Evolutionary conservation across 2,113 vertebrate genomes (phyloP), one percentile per base, ranked within the genome.

Genomic region (Montifringilla adamsi): DNA sequence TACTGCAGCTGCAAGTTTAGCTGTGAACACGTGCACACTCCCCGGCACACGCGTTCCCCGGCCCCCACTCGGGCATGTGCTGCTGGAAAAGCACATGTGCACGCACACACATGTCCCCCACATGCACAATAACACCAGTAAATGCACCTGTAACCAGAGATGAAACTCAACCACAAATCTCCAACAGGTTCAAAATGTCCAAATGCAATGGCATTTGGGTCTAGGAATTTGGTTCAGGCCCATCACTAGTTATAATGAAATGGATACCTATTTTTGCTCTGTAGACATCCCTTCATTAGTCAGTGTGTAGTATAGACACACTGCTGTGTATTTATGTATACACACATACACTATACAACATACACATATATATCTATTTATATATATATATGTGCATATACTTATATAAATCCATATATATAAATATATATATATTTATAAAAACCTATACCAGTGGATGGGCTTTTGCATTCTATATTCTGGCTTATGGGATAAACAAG

Each of bases 381-480:
- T 93, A 59, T 77, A 77, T 60, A 84, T 78, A 76, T 90, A 50
- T 74, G 77, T 89, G 92, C 63, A 91, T 85, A 87, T 82, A 67
- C 41, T 79, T 85, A 52, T 87, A 92, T 75, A 94, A 91, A 94
- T 75, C 74, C 56, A 85, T 24, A 93, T 74, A 87, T 83, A 93
- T 73, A 96, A 59, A 94, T 77, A 64, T 66, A 59, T 66, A 59
- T 62, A 20, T 77, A 70, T 94, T 49, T 52, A 77, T 52, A 64
- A 60, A 58, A 50, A n/a, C 9, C 59, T 93, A 85, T 59, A 90
- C 68, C 92, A 93, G 68, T 95, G 83, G 67, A 91, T 90, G 89
- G 84, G 78, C 30, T 95, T 93, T 90, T 91, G 90, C 49, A 81
- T 86, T 92, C 73, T 94, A 13, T 87, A 77, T 81, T 89, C 83